These are phyloP conservation scores for Andrena haemorrhoa DNA, from an alignment of 2,888 invertebrate genomes.

Conservation along the genomic window DNA sequence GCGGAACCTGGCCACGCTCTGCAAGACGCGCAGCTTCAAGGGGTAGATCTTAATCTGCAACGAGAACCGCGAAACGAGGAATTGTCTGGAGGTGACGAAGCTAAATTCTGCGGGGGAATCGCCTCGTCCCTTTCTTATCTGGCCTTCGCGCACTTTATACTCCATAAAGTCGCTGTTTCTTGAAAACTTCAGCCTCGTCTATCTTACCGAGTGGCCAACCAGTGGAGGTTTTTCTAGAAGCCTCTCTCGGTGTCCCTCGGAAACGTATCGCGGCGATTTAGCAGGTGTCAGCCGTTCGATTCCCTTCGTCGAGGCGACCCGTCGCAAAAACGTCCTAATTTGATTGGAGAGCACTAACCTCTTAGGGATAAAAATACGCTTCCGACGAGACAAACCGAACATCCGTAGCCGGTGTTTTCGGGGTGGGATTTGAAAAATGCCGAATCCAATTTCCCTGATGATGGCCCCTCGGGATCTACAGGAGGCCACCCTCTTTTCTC, in stretches of 20 bases:
- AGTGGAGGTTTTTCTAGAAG: neutral
- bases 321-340: slow-evolving; percentile 65
- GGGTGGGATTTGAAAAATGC: slow-evolving; percentile 79
- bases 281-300: slow-evolving; percentile 51
- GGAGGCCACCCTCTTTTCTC: slow-evolving; percentile 50
- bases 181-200: neutral
- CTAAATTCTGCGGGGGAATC: slow-evolving; percentile 62
- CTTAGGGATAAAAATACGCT: slow-evolving; percentile 69
- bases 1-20: slow-evolving; percentile 65
- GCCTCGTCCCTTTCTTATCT: slow-evolving; percentile 47
- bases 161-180: neutral
- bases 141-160: neutral
- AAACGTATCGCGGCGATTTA: slow-evolving; percentile 55
- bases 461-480: slow-evolving; percentile 78
- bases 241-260: neutral
- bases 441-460: slow-evolving; percentile 84
- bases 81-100: slow-evolving; percentile 70
- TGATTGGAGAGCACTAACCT: slow-evolving; percentile 66
- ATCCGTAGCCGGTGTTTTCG: slow-evolving; percentile 62
- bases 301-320: slow-evolving; percentile 17
- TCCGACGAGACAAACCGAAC: slow-evolving; percentile 58
- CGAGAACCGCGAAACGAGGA: slow-evolving; percentile 75
- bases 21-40: slow-evolving; percentile 70
- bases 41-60: slow-evolving; percentile 83
- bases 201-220: neutral